Base-by-base conservation (phyloP, 2,113 vertebrate species). In the Physeter macrocephalus region DNA sequence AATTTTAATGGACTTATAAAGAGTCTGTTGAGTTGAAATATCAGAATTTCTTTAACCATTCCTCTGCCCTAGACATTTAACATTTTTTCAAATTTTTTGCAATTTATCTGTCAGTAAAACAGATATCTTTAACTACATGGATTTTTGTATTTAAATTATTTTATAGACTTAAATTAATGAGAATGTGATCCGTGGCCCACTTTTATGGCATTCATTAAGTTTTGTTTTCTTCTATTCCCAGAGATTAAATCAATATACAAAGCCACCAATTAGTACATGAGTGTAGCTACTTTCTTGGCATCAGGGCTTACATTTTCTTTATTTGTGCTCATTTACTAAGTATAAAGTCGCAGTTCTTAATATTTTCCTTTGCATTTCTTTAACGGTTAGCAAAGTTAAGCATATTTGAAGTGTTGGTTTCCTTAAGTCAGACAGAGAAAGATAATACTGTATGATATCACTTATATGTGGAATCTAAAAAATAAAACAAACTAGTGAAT, bases 1-100 rank as follows among this genome's bases (percentile, higher is more conserved):
- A 66, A 89, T 75, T 57, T 59, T 78, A 92, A 66, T 89, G 59
- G 75, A n/a, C 80, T 94, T 95, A 74, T 18, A 82, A 92, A 92
- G 72, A 81, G 43, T 77, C 41, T 62, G 46, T 67, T 61, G 59
- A 96, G 23, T 46, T 75, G 41, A 92, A 92, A 88, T 75, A 75
- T 54, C 29, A 67, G 77, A 96, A 91, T 27, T 90, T 54, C 85
- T 66, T 69, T 78, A 90, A 83, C 39, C 10, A 84, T 43, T 41
- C 82, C 23, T 83, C 5, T 59, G n/a, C n/a, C 41, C 82, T 52
- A 81, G 39, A 71, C 20, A 82, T 23, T 25, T 34, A 72, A 49
- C 23, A n/a, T 85, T 86, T 86, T 86, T 81, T 39, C 17, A 52
- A 12, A 41, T 41, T 84, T 66, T 52, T 6, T 61, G 29, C 20